Percentiles rank a stretch among this genome's conserved stretches.
Evolutionary conservation across 2,888 invertebrate species (phyloP).

Genomic region (Thymelicus acteon): DNA sequence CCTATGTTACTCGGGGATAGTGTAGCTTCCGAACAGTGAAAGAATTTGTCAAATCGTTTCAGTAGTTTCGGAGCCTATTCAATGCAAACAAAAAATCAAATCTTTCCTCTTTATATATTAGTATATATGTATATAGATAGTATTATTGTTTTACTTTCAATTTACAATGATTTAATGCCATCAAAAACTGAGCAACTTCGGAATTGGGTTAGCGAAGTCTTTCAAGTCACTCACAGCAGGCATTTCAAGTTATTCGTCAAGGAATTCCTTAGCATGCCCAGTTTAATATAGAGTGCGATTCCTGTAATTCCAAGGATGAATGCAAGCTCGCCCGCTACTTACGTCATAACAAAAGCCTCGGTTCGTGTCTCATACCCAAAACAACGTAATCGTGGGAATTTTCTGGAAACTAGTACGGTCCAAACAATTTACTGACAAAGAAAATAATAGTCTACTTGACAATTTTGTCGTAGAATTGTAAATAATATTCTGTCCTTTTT

Average conservation of each 20-base stretch:
- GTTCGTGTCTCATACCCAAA: background rate
- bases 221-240: background rate
- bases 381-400: background rate
- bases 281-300: background rate
- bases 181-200: too few species aligned
- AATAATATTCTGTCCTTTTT: background rate
- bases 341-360: slow-evolving; percentile 1
- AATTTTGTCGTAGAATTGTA: background rate
- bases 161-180: too few species aligned
- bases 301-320: slow-evolving; percentile 8
- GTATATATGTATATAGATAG: too few species aligned
- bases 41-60: too few species aligned
- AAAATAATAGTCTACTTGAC: too few species aligned
- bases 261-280: background rate
- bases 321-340: background rate
- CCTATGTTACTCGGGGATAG: too few species aligned
- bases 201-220: too few species aligned
- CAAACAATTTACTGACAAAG: slow-evolving; percentile 1
- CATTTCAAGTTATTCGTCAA: slow-evolving; percentile 1
- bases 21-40: too few species aligned
- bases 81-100: too few species aligned
- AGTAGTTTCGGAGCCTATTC: too few species aligned
- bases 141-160: background rate
- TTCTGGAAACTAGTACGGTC: background rate
- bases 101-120: too few species aligned